phyloP scores from a whole-genome alignment of 2,113 vertebrate species.

The Pyrgilauda ruficollis region DNA sequence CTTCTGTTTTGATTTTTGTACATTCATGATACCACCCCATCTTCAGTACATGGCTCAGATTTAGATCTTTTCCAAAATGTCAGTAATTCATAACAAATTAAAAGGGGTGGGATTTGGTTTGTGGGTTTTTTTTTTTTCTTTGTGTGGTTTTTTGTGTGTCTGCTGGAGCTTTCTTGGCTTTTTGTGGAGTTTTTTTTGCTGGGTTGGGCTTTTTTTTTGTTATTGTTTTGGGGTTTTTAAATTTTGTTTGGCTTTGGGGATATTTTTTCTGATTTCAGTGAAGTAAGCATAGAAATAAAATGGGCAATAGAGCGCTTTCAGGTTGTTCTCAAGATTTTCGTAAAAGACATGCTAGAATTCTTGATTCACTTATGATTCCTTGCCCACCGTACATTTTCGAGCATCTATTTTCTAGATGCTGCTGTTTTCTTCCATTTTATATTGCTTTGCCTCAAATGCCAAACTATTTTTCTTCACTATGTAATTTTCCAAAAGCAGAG shows the following conservation, averaged over 20 bases:
- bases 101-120: rapidly evolving
- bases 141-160: rapidly evolving
- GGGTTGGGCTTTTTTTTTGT: background rate
- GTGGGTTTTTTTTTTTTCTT: background rate
- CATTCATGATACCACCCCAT: background rate
- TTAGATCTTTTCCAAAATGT: background rate
- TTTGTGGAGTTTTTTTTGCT: background rate
- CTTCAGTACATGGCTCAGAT: background rate
- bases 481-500: background rate
- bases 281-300: background rate
- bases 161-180: rapidly evolving
- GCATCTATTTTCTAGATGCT: background rate
- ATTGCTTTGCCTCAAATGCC: background rate
- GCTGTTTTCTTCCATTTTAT: background rate
- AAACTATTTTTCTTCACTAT: background rate
- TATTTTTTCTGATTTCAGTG: background rate
- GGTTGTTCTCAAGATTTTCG: background rate
- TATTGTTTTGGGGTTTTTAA: background rate
- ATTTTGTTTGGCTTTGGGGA: background rate
- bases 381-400: background rate
- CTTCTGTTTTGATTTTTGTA: background rate
- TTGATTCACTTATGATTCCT: background rate
- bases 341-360: background rate
- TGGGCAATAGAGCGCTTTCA: background rate
- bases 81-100: background rate